Percentiles rank a stretch among this genome's conserved stretches.
These are phyloP conservation scores for Rhysida immarginata DNA, from an alignment of 1,140 invertebrate genomes.

Conservation along the genomic window DNA sequence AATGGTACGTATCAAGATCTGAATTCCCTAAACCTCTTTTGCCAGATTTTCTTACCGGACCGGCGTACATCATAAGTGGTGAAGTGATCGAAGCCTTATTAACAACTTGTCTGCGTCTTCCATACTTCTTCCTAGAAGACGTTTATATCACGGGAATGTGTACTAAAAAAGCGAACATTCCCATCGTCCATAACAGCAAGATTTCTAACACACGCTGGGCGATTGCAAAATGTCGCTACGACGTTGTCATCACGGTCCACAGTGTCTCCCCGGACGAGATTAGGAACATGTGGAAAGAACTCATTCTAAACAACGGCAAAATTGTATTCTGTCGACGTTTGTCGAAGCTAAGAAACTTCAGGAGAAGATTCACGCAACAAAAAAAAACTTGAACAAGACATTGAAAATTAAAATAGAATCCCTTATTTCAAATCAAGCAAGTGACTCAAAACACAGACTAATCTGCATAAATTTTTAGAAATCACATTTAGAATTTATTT, in stretches of 20 bases:
- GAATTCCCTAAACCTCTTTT: constrained; percentile 55
- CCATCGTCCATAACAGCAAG: not conserved
- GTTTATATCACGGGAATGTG: constrained; percentile 33
- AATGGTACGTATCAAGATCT: constrained; percentile 60
- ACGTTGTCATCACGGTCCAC: not conserved
- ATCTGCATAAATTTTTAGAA: no score
- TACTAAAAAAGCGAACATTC: constrained; percentile 14
- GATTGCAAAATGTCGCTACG: not conserved
- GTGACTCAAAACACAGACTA: no score
- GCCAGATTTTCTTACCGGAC: constrained; percentile 71
- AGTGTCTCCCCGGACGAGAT: not conserved
- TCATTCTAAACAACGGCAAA: no score
- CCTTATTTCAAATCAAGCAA: no score
- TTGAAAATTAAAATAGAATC: no score
- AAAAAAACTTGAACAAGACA: no score
- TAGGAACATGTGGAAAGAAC: not conserved
- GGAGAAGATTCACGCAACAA: no score
- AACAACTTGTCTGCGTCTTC: not conserved
- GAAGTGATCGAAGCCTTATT: constrained; percentile 2
- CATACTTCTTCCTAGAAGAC: constrained; percentile 19
- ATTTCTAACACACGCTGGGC: not conserved
- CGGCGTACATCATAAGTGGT: constrained; percentile 44
- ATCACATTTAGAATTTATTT: no score
- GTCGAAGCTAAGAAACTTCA: no score
- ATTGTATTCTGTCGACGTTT: no score